Evolutionary conservation across 2,113 vertebrate genomes (phyloP), one percentile per base, ranked within the genome.

Genomic region (Rhea pennata): DNA sequence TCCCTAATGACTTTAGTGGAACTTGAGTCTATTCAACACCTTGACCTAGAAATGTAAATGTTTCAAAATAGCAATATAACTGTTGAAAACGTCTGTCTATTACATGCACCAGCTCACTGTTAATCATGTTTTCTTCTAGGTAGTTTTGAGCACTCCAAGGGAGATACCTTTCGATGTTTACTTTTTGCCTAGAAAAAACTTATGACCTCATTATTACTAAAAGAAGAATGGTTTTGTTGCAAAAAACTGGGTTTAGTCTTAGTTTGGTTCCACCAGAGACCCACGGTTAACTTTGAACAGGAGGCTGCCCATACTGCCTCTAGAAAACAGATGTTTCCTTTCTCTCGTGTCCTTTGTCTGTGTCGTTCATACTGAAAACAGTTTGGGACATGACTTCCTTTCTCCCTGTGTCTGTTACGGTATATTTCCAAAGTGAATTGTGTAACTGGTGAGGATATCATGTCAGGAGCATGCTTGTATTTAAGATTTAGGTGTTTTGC

Each of bases 281-380:
- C 15, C 0, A 0, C 8, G 78, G 62, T 62, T 64, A 17, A 21
- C 46, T 59, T 58, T 5, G 7, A 46, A 7, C 31, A 76, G 44
- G 48, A 65, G 26, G 15, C 50, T 84, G 86, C 58, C 51, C 58
- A 27, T 64, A 10, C 51, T 88, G 17, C 83, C 53, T 36, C 64
- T 48, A 2, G 51, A 76, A 76, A 58, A 14, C 40, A 64, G 23
- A 58, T 16, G 31, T 42, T 94, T 75, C 14, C 40, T 77, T 91
- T 76, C 69, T 69, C 23, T 50, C 36, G 5, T 23, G 51, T 7
- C 22, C 1, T 0, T 85, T 76, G 40, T 71, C 24, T 59, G 12
- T 58, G 50, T 74, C 24, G 48, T 82, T 11, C 0, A 0, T 40
- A 33, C 48, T 62, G 58, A 42, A 76, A 78, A 17, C 36, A 23